phyloP scores from a whole-genome alignment of 2,888 invertebrate genomes.

The Sinelater perroti region DNA sequence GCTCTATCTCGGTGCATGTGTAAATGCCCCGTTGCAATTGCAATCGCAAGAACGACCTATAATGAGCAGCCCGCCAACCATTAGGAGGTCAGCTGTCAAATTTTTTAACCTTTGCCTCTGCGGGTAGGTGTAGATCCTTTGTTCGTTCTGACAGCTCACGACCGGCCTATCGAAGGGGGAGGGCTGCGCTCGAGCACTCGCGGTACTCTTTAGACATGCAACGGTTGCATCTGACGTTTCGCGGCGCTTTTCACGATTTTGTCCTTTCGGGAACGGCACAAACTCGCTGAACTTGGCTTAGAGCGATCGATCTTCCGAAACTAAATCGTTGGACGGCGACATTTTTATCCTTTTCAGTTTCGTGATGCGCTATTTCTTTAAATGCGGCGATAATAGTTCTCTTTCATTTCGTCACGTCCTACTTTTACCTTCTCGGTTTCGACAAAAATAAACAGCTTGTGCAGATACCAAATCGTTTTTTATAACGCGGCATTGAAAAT shows the following conservation, averaged over 20 bases:
- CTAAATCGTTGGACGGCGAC: too few species aligned
- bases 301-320: too few species aligned
- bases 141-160: background rate
- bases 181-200: background rate
- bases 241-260: constrained; percentile 9
- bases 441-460: too few species aligned
- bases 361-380: too few species aligned
- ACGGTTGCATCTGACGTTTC: constrained; percentile 1
- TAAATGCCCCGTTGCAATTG: too few species aligned
- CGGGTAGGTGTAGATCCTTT: constrained; percentile 8
- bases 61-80: constrained; percentile 6
- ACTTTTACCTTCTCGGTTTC: constrained; percentile 13
- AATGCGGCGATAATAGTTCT: background rate
- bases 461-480: too few species aligned
- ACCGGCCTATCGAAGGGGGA: background rate
- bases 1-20: too few species aligned
- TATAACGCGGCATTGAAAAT: too few species aligned
- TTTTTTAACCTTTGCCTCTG: constrained; percentile 1
- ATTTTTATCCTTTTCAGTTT: too few species aligned
- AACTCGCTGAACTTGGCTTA: background rate
- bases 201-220: background rate
- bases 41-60: constrained; percentile 7
- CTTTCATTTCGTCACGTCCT: constrained; percentile 1
- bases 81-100: constrained; percentile 14
- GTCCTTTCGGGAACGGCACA: background rate